Conservation (phyloP, 2,888 invertebrate genomes). For the Opisthograptis luteolata region DNA sequence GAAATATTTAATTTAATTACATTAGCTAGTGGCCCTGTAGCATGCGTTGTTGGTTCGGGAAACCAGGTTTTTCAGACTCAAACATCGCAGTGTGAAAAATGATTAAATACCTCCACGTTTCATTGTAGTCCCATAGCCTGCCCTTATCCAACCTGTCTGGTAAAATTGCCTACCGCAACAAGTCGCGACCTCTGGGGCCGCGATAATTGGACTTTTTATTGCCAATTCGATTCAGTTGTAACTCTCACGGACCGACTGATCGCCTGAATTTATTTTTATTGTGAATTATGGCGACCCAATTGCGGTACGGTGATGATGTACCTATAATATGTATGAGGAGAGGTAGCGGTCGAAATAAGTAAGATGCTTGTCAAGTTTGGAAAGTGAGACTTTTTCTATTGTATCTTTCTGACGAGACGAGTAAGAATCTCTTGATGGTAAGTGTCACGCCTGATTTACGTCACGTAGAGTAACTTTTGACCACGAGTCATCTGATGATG, state of each 20-base stretch:
- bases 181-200: constrained; percentile 34
- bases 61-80: no score
- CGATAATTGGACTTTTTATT: constrained; percentile 44
- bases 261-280: constrained; percentile 39
- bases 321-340: constrained; percentile 22
- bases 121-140: constrained; percentile 12
- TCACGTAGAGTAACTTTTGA: no score
- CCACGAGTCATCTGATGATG: no score
- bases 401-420: no score
- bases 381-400: no score
- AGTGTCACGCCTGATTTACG: no score
- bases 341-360: neutral
- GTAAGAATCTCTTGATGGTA: no score
- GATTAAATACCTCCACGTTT: no score
- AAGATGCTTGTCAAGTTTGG: neutral
- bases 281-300: constrained; percentile 34
- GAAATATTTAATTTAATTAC: no score
- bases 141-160: constrained; percentile 20
- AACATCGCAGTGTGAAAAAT: no score
- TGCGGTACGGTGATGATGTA: constrained; percentile 30
- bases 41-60: no score
- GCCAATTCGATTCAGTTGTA: constrained; percentile 37
- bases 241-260: constrained; percentile 31
- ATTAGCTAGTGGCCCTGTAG: no score
- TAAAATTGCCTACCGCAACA: constrained; percentile 31